Percentiles rank a stretch among this genome's conserved stretches.
These are phyloP conservation scores for Leucophenga varia DNA, from an alignment of 1,140 invertebrate species.

Conservation along the genomic window DNA sequence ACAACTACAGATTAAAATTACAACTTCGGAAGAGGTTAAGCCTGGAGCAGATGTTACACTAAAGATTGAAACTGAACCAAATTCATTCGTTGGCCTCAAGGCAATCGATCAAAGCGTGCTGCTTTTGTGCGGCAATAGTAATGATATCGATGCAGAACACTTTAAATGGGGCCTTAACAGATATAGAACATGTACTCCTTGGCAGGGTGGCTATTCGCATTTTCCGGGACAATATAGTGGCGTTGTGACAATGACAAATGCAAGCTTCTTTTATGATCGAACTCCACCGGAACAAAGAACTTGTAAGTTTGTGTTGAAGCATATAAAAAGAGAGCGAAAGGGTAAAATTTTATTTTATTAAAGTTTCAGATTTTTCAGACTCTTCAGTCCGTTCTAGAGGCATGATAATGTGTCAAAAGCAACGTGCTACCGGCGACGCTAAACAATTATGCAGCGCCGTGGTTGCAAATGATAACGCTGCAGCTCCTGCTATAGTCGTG, in stretches of 20 bases:
- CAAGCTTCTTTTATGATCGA: constrained; percentile 42
- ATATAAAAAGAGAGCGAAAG: too few relatives aligned
- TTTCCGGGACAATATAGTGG: constrained; percentile 41
- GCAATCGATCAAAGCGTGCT: constrained; percentile 85
- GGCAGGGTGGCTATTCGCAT: constrained; percentile 45
- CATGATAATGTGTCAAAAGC: too few relatives aligned
- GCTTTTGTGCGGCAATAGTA: constrained; percentile 59
- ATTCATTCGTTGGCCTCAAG: constrained; percentile 81
- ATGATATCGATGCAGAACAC: constrained; percentile 40
- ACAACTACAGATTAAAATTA: constrained; percentile 34
- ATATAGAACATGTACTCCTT: constrained; percentile 38
- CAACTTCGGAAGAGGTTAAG: constrained; percentile 59
- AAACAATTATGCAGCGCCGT: constrained; percentile 24
- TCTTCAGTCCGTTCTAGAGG: too few relatives aligned
- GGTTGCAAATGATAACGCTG: neutral
- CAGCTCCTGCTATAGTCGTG: constrained; percentile 9
- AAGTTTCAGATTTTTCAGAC: too few relatives aligned
- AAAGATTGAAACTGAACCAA: constrained; percentile 72
- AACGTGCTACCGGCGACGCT: neutral
- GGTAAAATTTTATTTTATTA: too few relatives aligned
- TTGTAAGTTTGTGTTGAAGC: constrained; percentile 35
- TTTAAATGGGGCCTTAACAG: constrained; percentile 49
- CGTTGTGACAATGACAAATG: constrained; percentile 49
- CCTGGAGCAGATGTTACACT: constrained; percentile 74
- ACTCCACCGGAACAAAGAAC: constrained; percentile 24